phyloP scores from a whole-genome alignment of 2,888 invertebrate species.

The Cephalotes varians region DNA sequence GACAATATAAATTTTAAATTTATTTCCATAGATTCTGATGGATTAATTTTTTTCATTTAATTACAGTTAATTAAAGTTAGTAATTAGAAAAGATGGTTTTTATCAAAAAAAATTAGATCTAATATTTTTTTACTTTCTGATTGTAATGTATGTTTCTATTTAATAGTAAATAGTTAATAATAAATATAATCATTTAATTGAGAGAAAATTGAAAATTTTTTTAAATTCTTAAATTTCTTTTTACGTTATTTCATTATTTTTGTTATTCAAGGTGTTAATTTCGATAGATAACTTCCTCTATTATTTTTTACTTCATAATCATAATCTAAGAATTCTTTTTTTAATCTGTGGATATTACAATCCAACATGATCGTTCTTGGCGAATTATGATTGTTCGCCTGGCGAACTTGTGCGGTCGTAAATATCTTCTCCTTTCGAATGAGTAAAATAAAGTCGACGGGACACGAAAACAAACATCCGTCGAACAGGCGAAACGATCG shows the following conservation, averaged over 20 bases:
- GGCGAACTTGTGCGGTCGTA: constrained; percentile 35
- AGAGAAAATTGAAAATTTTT: not conserved
- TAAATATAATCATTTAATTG: not conserved
- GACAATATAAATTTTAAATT: not conserved
- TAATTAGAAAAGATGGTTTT: not conserved
- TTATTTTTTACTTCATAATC: not conserved
- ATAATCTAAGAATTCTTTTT: not conserved
- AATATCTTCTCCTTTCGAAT: constrained; percentile 34
- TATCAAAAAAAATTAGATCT: not conserved
- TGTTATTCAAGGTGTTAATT: not conserved
- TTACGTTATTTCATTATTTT: too few relatives aligned
- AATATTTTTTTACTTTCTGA: not conserved
- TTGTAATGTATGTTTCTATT: not conserved
- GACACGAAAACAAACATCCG: constrained; percentile 61
- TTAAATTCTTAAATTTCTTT: not conserved
- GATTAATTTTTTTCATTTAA: not conserved
- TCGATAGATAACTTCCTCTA: not conserved
- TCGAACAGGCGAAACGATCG: constrained; percentile 49
- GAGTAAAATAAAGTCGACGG: constrained; percentile 52
- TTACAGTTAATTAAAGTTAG: not conserved
- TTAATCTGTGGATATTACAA: not conserved
- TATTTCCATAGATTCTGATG: not conserved
- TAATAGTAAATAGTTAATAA: too few relatives aligned
- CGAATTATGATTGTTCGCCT: constrained; percentile 3
- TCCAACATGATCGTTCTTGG: constrained; percentile 12